These are phyloP conservation scores for Xanthia icteritia DNA, from an alignment of 2,888 invertebrate species.

Conservation along the genomic window DNA sequence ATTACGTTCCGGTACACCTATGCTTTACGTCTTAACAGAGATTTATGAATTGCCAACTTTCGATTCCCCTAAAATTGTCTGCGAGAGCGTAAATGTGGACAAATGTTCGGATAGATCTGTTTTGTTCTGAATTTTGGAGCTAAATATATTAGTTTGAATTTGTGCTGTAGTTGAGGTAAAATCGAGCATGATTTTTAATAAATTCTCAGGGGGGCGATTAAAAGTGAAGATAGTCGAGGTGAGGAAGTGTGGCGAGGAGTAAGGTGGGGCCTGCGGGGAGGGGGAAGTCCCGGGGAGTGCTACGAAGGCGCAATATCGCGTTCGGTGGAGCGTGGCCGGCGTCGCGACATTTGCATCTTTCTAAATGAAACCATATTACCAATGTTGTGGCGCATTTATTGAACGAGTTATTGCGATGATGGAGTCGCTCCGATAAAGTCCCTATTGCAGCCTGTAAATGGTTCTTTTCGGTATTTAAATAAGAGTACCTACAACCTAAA, in stretches of 20 bases:
- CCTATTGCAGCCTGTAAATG: constrained; percentile 52
- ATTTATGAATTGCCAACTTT: constrained; percentile 72
- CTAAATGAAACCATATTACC: constrained; percentile 77
- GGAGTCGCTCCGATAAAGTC: constrained; percentile 60
- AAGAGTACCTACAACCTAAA: constrained; percentile 53
- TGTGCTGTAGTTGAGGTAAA: constrained; percentile 69
- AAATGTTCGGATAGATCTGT: constrained; percentile 51
- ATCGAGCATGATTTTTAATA: constrained; percentile 80
- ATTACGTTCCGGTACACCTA: constrained; percentile 80
- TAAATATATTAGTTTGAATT: constrained; percentile 36
- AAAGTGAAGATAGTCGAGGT: constrained; percentile 82
- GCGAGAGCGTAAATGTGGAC: constrained; percentile 45
- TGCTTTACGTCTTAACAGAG: constrained; percentile 75
- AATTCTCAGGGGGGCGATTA: constrained; percentile 83
- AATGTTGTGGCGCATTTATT: constrained; percentile 79
- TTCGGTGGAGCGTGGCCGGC: constrained; percentile 78
- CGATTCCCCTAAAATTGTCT: constrained; percentile 49
- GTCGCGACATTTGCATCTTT: constrained; percentile 84
- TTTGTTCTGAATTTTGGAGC: constrained; percentile 38
- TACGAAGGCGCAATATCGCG: constrained; percentile 82
- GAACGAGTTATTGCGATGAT: constrained; percentile 76
- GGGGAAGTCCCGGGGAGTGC: constrained; percentile 61
- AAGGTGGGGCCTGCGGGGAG: constrained; percentile 44
- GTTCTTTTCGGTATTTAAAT: constrained; percentile 57
- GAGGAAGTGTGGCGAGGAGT: constrained; percentile 69